These are phyloP conservation scores for Orthosia cruda DNA, from an alignment of 2,888 invertebrate species.

Conservation along the genomic window DNA sequence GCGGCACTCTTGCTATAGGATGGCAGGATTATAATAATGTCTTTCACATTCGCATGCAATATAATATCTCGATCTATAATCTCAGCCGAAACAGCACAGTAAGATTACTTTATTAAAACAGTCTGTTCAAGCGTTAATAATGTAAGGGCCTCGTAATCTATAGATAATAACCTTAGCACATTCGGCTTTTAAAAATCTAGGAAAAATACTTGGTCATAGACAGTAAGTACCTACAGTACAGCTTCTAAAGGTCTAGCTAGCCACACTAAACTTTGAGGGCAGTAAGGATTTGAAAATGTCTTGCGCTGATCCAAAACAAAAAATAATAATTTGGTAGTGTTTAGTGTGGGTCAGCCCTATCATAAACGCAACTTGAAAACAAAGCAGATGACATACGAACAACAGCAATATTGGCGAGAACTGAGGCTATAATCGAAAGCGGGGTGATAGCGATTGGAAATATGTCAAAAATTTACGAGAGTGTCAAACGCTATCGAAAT, in stretches of 20 bases:
- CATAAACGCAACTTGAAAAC: not conserved
- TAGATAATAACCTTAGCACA: slow-evolving; percentile 11
- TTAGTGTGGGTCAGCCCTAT: slow-evolving; percentile 4
- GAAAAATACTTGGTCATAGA: slow-evolving; percentile 44
- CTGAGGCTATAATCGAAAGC: not conserved
- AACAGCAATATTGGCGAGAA: not conserved
- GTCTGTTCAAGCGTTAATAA: slow-evolving; percentile 57
- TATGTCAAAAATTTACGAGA: too few relatives aligned
- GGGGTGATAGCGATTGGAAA: too few relatives aligned
- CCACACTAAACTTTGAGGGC: slow-evolving; percentile 8
- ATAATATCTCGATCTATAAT: slow-evolving; percentile 65
- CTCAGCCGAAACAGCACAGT: slow-evolving; percentile 46
- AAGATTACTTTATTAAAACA: slow-evolving; percentile 49
- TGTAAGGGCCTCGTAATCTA: slow-evolving; percentile 45
- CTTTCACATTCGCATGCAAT: slow-evolving; percentile 62
- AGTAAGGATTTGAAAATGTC: not conserved
- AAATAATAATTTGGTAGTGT: not conserved
- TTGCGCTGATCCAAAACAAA: not conserved
- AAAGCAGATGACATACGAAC: slow-evolving; percentile 11
- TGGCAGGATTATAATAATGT: slow-evolving; percentile 56
- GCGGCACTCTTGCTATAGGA: too few relatives aligned
- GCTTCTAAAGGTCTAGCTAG: slow-evolving; percentile 12
- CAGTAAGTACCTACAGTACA: slow-evolving; percentile 28
- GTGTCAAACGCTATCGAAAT: too few relatives aligned
- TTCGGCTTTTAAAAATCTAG: slow-evolving; percentile 25